Conservation (phyloP, 2,888 invertebrate species). For the Pomacea canaliculata region DNA sequence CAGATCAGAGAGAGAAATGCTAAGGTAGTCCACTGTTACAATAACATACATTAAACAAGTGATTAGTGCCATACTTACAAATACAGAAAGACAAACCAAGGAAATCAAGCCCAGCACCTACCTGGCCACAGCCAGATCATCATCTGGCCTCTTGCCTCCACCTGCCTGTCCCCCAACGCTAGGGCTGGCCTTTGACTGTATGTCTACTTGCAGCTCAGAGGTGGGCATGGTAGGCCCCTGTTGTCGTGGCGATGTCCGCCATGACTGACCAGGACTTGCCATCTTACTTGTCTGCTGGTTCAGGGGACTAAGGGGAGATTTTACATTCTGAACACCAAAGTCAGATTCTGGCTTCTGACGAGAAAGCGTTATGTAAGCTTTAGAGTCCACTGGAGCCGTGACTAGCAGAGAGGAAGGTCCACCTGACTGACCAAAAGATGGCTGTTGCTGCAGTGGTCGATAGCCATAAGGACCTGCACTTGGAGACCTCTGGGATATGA, state of each 20-base stretch:
- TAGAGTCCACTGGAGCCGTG: slow-evolving; percentile 1
- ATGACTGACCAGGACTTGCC: slow-evolving; percentile 12
- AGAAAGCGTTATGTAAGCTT: background rate
- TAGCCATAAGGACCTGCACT: slow-evolving; percentile 28
- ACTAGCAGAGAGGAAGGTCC: background rate
- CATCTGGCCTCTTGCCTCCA: slow-evolving; percentile 45
- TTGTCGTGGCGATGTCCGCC: background rate
- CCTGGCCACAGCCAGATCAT: slow-evolving; percentile 60
- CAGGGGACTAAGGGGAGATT: slow-evolving; percentile 14
- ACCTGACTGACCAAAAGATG: background rate
- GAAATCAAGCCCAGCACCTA: slow-evolving; percentile 27
- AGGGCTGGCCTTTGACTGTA: slow-evolving; percentile 11
- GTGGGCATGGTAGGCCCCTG: slow-evolving; percentile 1
- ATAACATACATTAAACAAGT: too few species aligned
- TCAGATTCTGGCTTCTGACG: slow-evolving; percentile 1
- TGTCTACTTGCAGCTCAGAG: slow-evolving; percentile 24
- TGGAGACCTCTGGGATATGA: slow-evolving; percentile 40
- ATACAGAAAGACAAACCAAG: too few species aligned
- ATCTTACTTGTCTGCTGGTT: background rate
- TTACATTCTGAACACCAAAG: background rate
- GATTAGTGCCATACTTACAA: too few species aligned
- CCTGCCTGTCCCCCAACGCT: slow-evolving; percentile 1
- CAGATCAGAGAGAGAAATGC: too few species aligned
- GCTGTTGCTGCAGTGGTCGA: slow-evolving; percentile 25
- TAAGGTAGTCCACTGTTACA: too few species aligned